Evolutionary conservation across 2,113 vertebrate genomes (phyloP).

Genomic region (Grammomys dolichurus): DNA sequence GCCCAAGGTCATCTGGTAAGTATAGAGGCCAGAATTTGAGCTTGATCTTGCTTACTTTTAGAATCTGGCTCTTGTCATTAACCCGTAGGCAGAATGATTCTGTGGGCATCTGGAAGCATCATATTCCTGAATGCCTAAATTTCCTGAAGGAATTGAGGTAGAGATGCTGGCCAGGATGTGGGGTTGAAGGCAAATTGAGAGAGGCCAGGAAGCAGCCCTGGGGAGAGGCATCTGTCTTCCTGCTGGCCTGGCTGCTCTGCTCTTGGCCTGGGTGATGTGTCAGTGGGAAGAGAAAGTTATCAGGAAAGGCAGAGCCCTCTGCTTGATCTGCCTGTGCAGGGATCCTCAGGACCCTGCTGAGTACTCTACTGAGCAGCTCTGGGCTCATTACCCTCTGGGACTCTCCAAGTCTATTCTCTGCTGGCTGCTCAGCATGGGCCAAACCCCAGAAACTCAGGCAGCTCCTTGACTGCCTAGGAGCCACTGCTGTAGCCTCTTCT

Average conservation of each 20-base stretch:
- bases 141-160: background rate
- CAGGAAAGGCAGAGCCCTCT: background rate
- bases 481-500: background rate
- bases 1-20: background rate
- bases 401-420: conserved; percentile 13
- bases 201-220: background rate
- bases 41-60: background rate
- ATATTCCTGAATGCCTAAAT: background rate
- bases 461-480: background rate
- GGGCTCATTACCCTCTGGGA: conserved; percentile 75
- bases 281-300: conserved; percentile 24
- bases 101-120: background rate
- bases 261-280: background rate
- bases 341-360: conserved; percentile 35
- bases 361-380: conserved; percentile 55
- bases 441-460: conserved; percentile 15
- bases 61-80: background rate
- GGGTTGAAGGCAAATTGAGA: background rate
- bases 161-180: background rate
- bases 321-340: background rate
- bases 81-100: background rate
- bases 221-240: conserved; percentile 39
- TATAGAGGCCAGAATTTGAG: conserved; percentile 46
- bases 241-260: background rate
- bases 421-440: conserved; percentile 22